Base-by-base conservation (phyloP, 2,113 vertebrate genomes). In the Syngnathus scovelli region DNA sequence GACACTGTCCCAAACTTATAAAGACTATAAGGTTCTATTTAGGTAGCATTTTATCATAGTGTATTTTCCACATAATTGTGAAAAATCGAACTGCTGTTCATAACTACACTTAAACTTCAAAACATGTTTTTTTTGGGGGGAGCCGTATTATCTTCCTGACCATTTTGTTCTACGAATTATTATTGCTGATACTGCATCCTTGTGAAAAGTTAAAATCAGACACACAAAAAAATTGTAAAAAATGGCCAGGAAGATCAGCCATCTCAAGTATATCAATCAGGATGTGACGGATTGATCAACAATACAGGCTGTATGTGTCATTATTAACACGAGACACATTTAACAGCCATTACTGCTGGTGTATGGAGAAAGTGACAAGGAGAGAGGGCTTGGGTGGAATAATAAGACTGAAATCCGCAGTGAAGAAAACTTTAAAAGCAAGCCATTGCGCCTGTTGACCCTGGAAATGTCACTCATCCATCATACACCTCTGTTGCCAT, bases 381-480 rank as follows among this genome's bases (percentile, higher is more conserved):
- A 55, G 55, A 71, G 19, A 72, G 66, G 68, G 23, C 44, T 23
- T 27, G 49, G 36, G 73, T 58, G 21, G 49, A 61, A 4, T 41
- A 37, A 13, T 59, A 27, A 74, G 64, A 64, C 55, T 46, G 55
- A 68, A 72, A 67, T 67, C 62, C 66, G 70, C 7, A 46, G 59
- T 76, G 70, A 71, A 65, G 66, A 76, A 70, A 73, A 70, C 79
- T 55, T 69, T 49, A 27, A 56, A 76, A 63, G 51, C 51, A 63
- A 60, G 69, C 33, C 21, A 37, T 66, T 0, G 48, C 61, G 60
- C 54, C 21, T 33, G 39, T 75, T 78, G 74, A 82, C 79, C 76
- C 70, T 67, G 69, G 18, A 85, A 88, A 84, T 84, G 77, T 80
- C 77, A 82, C 66, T 83, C 76, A 75, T 86, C 68, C 73, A 82